A percentile compares a stretch with the other conserved stretches of the same genome.
Evolutionary conservation across 1,140 invertebrate genomes (phyloP).

Genomic region (Paralvinella palmiformis): DNA sequence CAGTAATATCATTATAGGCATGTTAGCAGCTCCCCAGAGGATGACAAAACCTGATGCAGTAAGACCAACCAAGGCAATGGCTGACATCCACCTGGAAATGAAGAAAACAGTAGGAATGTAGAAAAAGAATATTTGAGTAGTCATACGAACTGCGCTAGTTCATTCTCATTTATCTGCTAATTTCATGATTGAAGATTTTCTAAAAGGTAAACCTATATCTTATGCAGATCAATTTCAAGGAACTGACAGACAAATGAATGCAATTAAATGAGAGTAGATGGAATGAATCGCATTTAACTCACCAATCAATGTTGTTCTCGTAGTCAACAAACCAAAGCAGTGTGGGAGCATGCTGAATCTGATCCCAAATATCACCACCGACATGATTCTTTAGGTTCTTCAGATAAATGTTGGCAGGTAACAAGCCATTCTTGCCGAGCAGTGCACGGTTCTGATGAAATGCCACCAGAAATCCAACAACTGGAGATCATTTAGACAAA

Average conservation of each 20-base stretch:
- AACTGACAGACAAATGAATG: no score
- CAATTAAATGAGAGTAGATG: no score
- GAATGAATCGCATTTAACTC: no score
- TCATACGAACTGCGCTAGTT: no score
- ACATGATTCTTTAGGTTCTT: conserved; percentile 22
- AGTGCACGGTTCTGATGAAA: conserved; percentile 49
- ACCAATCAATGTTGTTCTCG: conserved; percentile 34
- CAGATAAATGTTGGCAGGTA: conserved; percentile 42
- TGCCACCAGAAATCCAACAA: conserved; percentile 49
- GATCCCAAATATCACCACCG: neutral
- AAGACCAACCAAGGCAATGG: conserved; percentile 42
- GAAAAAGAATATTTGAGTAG: no score
- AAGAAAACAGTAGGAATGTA: no score
- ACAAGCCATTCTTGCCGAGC: conserved; percentile 46
- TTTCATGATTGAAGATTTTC: no score
- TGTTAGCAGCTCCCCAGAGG: conserved; percentile 46
- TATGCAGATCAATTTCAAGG: no score
- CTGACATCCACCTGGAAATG: no score
- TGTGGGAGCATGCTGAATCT: conserved; percentile 7
- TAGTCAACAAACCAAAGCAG: conserved; percentile 38
- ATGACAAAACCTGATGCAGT: conserved; percentile 39
- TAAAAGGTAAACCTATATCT: no score
- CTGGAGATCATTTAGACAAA: no score
- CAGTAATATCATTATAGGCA: conserved; percentile 42
- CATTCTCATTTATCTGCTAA: no score